phyloP scores from a whole-genome alignment of 2,113 vertebrate genomes.

The Pelmatolapia mariae region DNA sequence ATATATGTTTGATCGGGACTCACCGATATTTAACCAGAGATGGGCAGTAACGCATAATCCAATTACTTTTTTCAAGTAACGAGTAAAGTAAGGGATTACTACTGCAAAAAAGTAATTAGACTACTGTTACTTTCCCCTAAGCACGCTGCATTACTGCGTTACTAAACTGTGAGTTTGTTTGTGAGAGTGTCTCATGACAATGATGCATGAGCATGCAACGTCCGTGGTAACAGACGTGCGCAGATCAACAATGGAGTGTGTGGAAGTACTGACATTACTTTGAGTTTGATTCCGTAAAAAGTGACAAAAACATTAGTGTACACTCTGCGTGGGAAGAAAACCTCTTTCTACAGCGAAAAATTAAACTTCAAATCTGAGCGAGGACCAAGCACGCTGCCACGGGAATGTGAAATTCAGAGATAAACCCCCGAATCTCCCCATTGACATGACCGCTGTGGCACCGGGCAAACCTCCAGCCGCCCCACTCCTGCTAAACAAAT shows the following conservation, averaged over 20 bases:
- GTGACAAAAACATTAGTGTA: background rate
- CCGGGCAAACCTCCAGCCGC: background rate
- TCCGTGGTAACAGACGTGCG: background rate
- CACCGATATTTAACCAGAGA: background rate
- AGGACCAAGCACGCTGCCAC: background rate
- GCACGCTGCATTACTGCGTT: background rate
- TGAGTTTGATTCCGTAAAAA: background rate
- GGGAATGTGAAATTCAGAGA: background rate
- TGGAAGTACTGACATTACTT: background rate
- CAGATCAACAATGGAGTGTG: background rate
- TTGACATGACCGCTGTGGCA: background rate
- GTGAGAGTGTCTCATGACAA: background rate
- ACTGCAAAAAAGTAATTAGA: no score
- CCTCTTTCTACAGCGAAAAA: background rate
- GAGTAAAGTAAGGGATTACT: background rate
- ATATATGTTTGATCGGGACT: background rate
- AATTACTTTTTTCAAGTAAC: background rate
- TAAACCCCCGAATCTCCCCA: background rate
- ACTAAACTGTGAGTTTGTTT: background rate
- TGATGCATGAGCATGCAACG: rapidly evolving
- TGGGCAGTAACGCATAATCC: rapidly evolving
- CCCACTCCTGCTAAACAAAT: background rate
- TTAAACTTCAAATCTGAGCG: background rate
- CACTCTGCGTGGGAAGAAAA: background rate
- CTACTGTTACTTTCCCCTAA: background rate